These are phyloP conservation scores for Ophioninae sp. DNA, from an alignment of 2,888 invertebrate species.

Conservation along the genomic window DNA sequence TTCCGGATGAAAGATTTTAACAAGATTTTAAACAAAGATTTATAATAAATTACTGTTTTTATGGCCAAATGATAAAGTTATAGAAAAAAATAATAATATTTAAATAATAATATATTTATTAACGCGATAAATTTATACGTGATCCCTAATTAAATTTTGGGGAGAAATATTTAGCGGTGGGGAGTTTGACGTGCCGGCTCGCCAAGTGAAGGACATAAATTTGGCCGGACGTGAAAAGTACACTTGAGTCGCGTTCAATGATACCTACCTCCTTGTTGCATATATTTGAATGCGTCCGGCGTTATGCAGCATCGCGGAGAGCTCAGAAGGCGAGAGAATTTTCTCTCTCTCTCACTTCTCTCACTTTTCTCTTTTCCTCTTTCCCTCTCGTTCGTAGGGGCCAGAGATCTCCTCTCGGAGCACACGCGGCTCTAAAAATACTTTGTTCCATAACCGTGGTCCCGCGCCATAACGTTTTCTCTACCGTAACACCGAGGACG, in stretches of 20 bases:
- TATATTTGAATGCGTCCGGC: slow-evolving; percentile 14
- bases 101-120: too few relatives aligned
- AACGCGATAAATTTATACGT: too few relatives aligned
- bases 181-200: slow-evolving; percentile 11
- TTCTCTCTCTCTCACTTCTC: neutral
- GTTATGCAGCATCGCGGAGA: slow-evolving; percentile 5
- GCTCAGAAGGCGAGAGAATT: neutral
- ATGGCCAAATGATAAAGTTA: too few relatives aligned
- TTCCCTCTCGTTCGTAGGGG: neutral
- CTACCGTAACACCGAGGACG: slow-evolving; percentile 22
- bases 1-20: too few relatives aligned
- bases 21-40: too few relatives aligned
- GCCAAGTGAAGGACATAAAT: slow-evolving; percentile 42
- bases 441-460: slow-evolving; percentile 58
- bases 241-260: slow-evolving; percentile 31
- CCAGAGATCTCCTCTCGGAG: slow-evolving; percentile 43
- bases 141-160: too few relatives aligned
- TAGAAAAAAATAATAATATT: too few relatives aligned
- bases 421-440: slow-evolving; percentile 59
- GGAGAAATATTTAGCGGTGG: too few relatives aligned
- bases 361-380: neutral
- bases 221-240: slow-evolving; percentile 48
- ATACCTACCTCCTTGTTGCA: slow-evolving; percentile 2
- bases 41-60: too few relatives aligned
- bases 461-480: slow-evolving; percentile 36